Evolutionary conservation across 2,113 vertebrate genomes (phyloP).

Genomic region (Sinocyclocheilus rhinocerous): DNA sequence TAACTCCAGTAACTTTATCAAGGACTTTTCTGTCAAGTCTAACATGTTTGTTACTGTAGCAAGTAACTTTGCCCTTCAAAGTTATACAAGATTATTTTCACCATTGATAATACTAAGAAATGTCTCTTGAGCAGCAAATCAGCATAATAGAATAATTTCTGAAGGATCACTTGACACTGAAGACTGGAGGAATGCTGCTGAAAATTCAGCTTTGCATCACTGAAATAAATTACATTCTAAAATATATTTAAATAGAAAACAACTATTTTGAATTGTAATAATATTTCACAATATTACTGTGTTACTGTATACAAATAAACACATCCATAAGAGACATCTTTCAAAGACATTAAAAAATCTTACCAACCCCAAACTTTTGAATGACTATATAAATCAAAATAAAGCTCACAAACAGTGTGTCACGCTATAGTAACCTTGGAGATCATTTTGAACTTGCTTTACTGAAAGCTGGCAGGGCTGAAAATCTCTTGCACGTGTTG

Average conservation of each 20-base stretch:
- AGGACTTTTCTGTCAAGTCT: conserved; percentile 4
- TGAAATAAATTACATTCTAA: neutral
- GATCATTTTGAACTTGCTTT: neutral
- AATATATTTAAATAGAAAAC: neutral
- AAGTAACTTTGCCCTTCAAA: neutral
- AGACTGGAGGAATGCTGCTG: neutral
- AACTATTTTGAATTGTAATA: neutral
- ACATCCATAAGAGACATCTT: too few species aligned
- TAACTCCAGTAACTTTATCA: neutral
- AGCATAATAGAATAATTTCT: neutral
- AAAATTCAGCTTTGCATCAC: neutral
- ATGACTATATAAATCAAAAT: neutral
- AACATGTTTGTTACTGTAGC: neutral
- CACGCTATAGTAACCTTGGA: neutral
- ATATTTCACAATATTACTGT: neutral
- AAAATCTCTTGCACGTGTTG: conserved; percentile 43
- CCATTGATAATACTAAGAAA: neutral
- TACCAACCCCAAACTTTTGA: too few species aligned
- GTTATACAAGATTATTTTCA: neutral
- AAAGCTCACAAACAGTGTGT: neutral
- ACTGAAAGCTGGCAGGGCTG: conserved; percentile 5
- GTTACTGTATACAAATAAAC: neutral
- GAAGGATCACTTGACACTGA: neutral
- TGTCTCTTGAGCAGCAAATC: neutral
- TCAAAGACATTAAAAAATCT: too few species aligned